These are phyloP conservation scores for Tychaedon coryphoeus DNA, from an alignment of 2,113 vertebrate species.

Conservation along the genomic window DNA sequence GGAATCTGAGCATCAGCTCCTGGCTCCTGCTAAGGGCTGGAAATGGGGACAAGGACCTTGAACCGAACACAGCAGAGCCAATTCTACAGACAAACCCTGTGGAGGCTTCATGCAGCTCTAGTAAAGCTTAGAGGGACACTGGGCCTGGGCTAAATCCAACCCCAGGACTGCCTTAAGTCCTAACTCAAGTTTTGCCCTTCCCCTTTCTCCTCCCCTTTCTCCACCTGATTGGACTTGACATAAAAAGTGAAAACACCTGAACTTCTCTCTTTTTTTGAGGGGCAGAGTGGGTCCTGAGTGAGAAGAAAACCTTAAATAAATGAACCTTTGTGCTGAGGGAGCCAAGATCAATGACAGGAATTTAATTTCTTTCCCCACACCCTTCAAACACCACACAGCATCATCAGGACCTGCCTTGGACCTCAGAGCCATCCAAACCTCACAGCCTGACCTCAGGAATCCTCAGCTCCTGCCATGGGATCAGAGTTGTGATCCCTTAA, in stretches of 20 bases:
- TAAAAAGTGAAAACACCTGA: not conserved
- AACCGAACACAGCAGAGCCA: not conserved
- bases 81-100: rapidly evolving
- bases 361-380: not conserved
- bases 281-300: not conserved
- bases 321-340: not conserved
- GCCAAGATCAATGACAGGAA: rapidly evolving
- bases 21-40: not conserved
- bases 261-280: not conserved
- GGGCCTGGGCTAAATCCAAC: not conserved
- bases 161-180: not conserved
- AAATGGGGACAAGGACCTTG: not conserved
- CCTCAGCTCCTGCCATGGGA: not conserved
- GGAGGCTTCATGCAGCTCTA: not conserved
- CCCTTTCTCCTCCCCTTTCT: not conserved
- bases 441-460: not conserved
- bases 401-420: rapidly evolving
- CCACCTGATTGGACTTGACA: not conserved
- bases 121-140: rapidly evolving
- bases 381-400: rapidly evolving
- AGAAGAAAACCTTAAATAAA: not conserved
- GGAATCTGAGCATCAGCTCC: not conserved
- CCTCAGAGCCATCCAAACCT: not conserved
- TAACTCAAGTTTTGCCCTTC: not conserved
- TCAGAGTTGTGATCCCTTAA: not conserved